Conservation (phyloP, 2,113 vertebrate genomes). For the Cebus imitator region DNA sequence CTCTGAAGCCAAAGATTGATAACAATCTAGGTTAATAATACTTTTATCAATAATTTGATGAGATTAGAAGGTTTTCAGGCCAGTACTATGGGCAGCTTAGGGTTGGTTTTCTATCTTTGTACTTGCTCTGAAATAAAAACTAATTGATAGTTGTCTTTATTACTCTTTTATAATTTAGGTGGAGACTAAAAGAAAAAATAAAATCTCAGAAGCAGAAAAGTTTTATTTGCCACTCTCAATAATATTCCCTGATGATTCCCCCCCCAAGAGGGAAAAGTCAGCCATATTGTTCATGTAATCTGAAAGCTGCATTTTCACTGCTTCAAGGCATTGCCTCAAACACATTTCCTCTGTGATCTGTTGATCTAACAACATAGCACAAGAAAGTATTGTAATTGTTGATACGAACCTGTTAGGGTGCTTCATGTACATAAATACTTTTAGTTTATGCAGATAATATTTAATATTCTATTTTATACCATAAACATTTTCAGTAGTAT, state of each 20-base stretch:
- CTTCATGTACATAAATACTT: neutral
- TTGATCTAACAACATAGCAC: constrained; percentile 6
- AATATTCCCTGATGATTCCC: neutral
- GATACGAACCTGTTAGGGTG: neutral
- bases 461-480: constrained; percentile 47
- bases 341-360: neutral
- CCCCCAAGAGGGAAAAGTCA: neutral
- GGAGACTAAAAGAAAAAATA: neutral
- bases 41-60: constrained; percentile 1
- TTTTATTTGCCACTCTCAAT: neutral
- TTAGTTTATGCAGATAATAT: constrained; percentile 11
- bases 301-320: neutral
- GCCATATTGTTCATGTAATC: constrained; percentile 8
- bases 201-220: neutral
- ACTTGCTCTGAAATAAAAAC: neutral
- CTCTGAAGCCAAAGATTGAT: neutral
- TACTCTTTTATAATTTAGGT: neutral
- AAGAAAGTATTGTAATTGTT: constrained; percentile 48
- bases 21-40: neutral
- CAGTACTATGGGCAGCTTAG: neutral
- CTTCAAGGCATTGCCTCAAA: constrained; percentile 47
- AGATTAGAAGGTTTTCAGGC: neutral
- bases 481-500: neutral
- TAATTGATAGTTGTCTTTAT: neutral
- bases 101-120: neutral